Evolutionary conservation across 2,113 vertebrate species (phyloP).

Genomic region (Scartelaos histophorus): DNA sequence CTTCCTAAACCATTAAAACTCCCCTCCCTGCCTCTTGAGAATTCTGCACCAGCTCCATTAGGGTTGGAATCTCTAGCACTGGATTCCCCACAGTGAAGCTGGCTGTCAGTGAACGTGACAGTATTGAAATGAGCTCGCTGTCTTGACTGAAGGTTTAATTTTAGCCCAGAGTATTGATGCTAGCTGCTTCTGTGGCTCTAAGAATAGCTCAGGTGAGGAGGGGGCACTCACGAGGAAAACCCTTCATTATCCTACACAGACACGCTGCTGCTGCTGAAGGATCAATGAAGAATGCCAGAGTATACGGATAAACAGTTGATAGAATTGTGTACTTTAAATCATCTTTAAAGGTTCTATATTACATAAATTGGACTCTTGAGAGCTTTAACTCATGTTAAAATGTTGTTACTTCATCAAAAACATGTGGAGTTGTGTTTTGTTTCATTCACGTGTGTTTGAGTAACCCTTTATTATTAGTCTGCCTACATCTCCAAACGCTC

Average conservation of each 20-base stretch:
- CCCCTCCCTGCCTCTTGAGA: neutral
- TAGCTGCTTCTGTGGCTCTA: conserved; percentile 47
- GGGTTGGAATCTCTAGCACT: neutral
- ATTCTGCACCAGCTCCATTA: neutral
- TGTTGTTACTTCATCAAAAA: too few relatives aligned
- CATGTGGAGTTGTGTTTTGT: too few relatives aligned
- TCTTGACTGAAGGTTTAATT: conserved; percentile 41
- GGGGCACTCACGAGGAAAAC: conserved; percentile 44
- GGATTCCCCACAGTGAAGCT: neutral
- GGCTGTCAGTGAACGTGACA: neutral
- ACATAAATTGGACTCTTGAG: too few relatives aligned
- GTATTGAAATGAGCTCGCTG: conserved; percentile 9
- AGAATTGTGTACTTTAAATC: neutral
- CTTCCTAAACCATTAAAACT: neutral
- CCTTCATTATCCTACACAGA: conserved; percentile 41
- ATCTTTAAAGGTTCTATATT: too few relatives aligned
- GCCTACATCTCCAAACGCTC: too few relatives aligned
- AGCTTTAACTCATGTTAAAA: too few relatives aligned
- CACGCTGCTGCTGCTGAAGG: conserved; percentile 39
- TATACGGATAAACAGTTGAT: neutral
- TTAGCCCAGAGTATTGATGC: conserved; percentile 54
- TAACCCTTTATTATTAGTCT: too few relatives aligned
- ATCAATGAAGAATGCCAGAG: neutral
- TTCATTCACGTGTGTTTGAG: too few relatives aligned
- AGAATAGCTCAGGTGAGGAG: conserved; percentile 70